Evolutionary conservation across 2,888 invertebrate species (phyloP), one percentile per base, ranked within the genome.

Genomic region (Apomyelois bistriatella): DNA sequence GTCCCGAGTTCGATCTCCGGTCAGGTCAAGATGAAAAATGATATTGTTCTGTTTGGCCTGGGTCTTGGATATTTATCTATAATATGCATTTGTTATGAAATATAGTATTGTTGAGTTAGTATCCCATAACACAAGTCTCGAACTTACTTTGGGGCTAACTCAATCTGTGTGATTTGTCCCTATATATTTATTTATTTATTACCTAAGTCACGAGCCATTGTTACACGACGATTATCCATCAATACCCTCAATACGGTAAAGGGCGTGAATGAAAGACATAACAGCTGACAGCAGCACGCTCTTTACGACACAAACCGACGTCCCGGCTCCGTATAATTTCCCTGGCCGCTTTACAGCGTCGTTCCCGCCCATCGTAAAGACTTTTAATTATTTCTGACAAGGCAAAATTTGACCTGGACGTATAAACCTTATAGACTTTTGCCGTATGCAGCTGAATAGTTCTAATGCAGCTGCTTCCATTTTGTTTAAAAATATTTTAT

Each of bases 341-440:
- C 73, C 73, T 68, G 66, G 68, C 65, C 70, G 70, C 78, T 84
- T 85, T 82, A 85, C 85, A 85, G 79, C 83, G 74, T 77, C 82
- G 82, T 82, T 80, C 76, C 79, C 75, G 75, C 73, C 76, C 74
- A 79, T 81, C 82, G 79, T 82, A 82, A 83, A 81, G 74, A 77
- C 75, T 80, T 82, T 84, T 85, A 84, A 84, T 82, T 84, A 83
- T 81, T 76, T 82, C 76, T 79, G 79, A 77, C 75, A 73, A 72
- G 68, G 76, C 76, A 71, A 79, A 76, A 78, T 78, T 79, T 74
- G 73, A 79, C 74, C 76, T 64, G 68, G 62, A 58, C 66, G 63
- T 66, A 65, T 66, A 65, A 70, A 79, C 69, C 76, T 76, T 73
- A 70, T 74, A 73, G 72, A 73, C 80, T 79, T 78, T 74, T 22